phyloP scores from a whole-genome alignment of 2,113 vertebrate species.

The Hyla sarda region DNA sequence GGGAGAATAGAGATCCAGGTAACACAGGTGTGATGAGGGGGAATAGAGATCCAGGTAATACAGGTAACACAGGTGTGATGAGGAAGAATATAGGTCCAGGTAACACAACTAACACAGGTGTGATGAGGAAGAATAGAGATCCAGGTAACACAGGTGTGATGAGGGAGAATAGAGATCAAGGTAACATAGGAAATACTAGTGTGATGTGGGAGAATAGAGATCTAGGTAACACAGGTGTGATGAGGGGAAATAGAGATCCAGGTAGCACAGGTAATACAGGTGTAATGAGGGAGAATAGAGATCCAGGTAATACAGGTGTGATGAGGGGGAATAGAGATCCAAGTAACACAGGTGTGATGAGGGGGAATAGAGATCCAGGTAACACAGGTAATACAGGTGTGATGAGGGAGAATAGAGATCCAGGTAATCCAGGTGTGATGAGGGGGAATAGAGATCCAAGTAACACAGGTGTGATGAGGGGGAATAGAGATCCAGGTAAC shows the following conservation, averaged over 20 bases:
- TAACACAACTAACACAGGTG: too few species aligned
- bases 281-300: slow-evolving; percentile 68
- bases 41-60: too few species aligned
- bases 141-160: slow-evolving; percentile 73
- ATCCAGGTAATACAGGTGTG: too few species aligned
- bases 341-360: slow-evolving; percentile 86
- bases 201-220: slow-evolving; percentile 64
- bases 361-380: too few species aligned
- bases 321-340: slow-evolving; percentile 73
- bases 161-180: too few species aligned
- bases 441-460: slow-evolving; percentile 75
- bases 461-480: slow-evolving; percentile 83
- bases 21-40: slow-evolving; percentile 74
- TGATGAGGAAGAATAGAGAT: too few species aligned
- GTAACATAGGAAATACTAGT: too few species aligned
- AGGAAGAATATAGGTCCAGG: too few species aligned
- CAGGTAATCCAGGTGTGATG: slow-evolving; percentile 87
- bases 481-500: too few species aligned
- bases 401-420: slow-evolving; percentile 57
- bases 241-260: background rate
- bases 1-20: too few species aligned
- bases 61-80: slow-evolving; percentile 72
- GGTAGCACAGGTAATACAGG: too few species aligned
- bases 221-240: slow-evolving; percentile 92
- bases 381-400: too few species aligned